Base-by-base conservation (phyloP, 1,140 invertebrate genomes). In the Plutomurus gul region DNA sequence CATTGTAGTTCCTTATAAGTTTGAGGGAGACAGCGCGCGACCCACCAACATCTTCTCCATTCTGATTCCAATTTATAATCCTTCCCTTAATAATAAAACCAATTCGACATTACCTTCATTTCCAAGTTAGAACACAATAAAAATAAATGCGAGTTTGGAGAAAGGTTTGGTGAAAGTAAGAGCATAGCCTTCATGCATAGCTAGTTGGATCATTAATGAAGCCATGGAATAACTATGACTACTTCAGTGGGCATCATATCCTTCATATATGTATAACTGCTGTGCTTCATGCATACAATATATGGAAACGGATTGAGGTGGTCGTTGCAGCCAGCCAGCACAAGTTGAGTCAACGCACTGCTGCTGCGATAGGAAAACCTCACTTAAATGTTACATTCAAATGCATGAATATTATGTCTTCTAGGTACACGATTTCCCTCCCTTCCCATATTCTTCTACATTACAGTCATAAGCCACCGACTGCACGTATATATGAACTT, bases 121-220 rank as follows among this genome's bases (percentile, higher is more conserved):
- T 65, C 56, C 56, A 65, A 65, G 25, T 65, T 65, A 65, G 56
- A 65, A 65, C 56, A 65, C 56, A 30, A 30, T 65, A 33, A 65
- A 65, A 65, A 65, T 65, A 65, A 65, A 65, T 65, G 56, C 36
- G 56, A 65, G 56, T 65, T 65, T 65, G 56, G 56, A 65, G 47
- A 65, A 65, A 33, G 56, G 27, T 13, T 33, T 36, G 16, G 27
- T n/a, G 27, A 65, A 65, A 33, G n/a, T 43, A 43, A 13, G n/a
- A 13, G 11, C n/a, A 43, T 13, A 2, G 2, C 11, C n/a, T 43
- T 2, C 39, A 43, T 2, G 2, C 39, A 13, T 13, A 13, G 39
- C 39, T 43, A 30, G 25, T 16, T 16, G 13, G 10, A 33, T 36
- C 56, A 5, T 27, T 65, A 65, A 65, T 65, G 56, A 65, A 65